Evolutionary conservation across 2,888 invertebrate species (phyloP), one percentile per base, ranked within the genome.

Genomic region (Leptothorax acervorum): DNA sequence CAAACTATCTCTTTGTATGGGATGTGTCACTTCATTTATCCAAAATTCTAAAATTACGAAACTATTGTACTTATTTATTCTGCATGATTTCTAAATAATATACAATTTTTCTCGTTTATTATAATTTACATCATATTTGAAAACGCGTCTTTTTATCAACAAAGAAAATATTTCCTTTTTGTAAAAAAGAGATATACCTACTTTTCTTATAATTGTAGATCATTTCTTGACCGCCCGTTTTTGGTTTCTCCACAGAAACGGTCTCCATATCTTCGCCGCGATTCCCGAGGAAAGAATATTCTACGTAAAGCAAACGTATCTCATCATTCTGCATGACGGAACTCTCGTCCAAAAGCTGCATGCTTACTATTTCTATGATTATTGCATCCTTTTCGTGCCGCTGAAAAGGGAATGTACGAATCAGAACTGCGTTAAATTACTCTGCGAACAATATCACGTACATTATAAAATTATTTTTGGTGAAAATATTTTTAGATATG

Each of bases 251-350:
- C 5, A 89, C 35, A 2, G 94, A 93, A 31, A 88, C 51, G 0
- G 94, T 93, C 86, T 94, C 94, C 90, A 94, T 91, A 39, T 93
- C 91, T 4, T 84, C 89, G 4, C 94, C 94, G 4, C 76, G 84
- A 81, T 92, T 85, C 15, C 93, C 93, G 82, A 94, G 90, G 82
- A 94, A 94, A 5, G 92, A 90, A 82, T 92, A 94, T 76, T 94
- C 94, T 4, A 94, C 84, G 79, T 93, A 94, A 45, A 94, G 87
- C 70, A 91, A 84, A 53, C 89, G 88, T 51, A 92, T 78, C 3
- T 92, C 90, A 0, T 90, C 68, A 86, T 91, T 84, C 3, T 82
- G 78, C 85, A 92, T 79, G 8, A 94, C 35, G 3, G 76, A 63
- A 57, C 90, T 90, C n/a, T 83, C 86, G 31, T 90, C 83, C 45